Evolutionary conservation across 92 coral and sea anemone species (phyloP), one percentile per base, ranked within the genome.

Genomic region (Palythoa heliodiscus): DNA sequence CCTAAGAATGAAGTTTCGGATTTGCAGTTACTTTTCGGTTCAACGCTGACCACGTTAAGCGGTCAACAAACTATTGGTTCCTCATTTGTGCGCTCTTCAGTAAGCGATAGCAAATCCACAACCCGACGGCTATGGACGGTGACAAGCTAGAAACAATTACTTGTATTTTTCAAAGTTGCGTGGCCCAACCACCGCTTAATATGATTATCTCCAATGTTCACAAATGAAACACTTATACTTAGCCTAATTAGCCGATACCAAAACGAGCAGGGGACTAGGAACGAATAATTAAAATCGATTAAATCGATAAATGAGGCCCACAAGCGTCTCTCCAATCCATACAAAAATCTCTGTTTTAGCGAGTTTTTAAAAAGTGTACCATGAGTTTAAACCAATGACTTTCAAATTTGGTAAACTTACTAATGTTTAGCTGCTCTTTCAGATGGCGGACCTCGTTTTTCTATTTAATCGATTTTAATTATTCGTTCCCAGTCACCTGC

Each of bases 1-100:
- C 99, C 99, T 0, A 90, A 91, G 39, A 95, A 95, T 89, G 99
- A 95, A 90, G 84, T 88, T 29, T 88, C 98, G 19, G 95, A 94
- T 67, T 92, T 94, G 58, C 98, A 92, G 87, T 89, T 94, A 19
- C 55, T 90, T 14, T 87, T 94, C 52, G 98, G 98, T 3, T 92
- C 98, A 22, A 81, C 92, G 4, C 55, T 90, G 55, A 77, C 89
- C 37, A 35, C 89, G 11, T 86, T 87, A 29, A 88, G 78, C n/a
- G 58, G 84, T 58, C 98, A 94, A 76, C 98, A 90, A 29, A 75
- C 91, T 0, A 35, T 87, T 16, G 89, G 92, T 29, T 74, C 86
- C 52, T 66, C 76, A 66, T 91, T 86, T 43, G 92, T 89, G 19
- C 89, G 85, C 52, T 91, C 87, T 73, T 5, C 90, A 2, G 66